These are phyloP conservation scores for Gallinago stenura DNA, from an alignment of 2,797 vertebrate species.

Conservation along the genomic window DNA sequence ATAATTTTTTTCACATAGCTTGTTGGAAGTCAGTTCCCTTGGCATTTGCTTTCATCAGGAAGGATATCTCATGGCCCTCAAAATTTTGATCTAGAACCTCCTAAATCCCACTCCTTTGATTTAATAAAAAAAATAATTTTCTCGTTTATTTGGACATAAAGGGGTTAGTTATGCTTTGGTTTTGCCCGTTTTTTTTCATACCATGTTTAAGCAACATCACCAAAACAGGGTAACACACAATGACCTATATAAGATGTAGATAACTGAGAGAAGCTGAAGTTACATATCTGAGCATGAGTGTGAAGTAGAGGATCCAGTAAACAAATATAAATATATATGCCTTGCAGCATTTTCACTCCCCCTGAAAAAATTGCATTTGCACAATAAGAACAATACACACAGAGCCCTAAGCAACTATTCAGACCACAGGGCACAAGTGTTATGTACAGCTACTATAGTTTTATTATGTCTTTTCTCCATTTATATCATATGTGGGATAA, in stretches of 20 bases:
- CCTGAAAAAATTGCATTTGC: background rate
- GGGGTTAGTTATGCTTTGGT: background rate
- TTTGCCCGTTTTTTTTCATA: background rate
- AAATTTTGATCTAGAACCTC: background rate
- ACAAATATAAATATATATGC: background rate
- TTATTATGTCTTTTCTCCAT: constrained; percentile 27
- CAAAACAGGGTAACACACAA: background rate
- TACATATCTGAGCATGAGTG: background rate
- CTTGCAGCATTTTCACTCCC: background rate
- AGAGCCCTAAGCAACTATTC: background rate
- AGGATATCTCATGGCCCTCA: background rate
- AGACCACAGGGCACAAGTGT: background rate
- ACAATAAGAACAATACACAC: background rate
- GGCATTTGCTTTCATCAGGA: background rate
- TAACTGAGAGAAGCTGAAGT: background rate
- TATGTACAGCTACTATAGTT: constrained; percentile 3
- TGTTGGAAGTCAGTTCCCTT: constrained; percentile 29
- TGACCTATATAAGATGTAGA: background rate
- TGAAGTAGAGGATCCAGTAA: background rate
- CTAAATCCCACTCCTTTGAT: background rate
- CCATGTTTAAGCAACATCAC: background rate
- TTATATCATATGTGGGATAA: constrained; percentile 23
- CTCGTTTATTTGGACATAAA: background rate
- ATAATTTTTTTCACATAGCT: constrained; percentile 30
- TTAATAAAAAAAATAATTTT: background rate